Base-by-base conservation (phyloP, 2,113 vertebrate genomes). In the Scalopus aquaticus region DNA sequence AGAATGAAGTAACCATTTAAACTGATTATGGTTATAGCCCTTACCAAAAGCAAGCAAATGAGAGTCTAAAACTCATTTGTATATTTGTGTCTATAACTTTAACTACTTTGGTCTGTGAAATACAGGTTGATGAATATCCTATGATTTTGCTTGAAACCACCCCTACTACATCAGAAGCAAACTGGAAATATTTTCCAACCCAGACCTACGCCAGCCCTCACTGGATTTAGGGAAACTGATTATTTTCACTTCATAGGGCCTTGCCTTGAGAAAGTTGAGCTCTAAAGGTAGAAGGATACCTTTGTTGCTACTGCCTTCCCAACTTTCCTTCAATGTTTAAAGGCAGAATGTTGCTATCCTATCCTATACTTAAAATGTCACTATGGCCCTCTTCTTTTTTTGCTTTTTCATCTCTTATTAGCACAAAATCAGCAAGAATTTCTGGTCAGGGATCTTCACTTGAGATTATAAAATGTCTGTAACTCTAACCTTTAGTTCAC, bases 341-440 rank as follows among this genome's bases (percentile, higher is more conserved):
- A 60, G n/a, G 24, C n/a, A 65, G 28, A 76, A 24, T 51, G 42
- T 77, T 0, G 44, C 44, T 44, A 44, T 44, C 3, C 51, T 82
- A 56, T 60, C 67, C 44, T 49, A 28, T 58, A 64, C 64, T 83
- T 39, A 80, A 73, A 74, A 81, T 74, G 17, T 56, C 90, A 24
- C 13, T 19, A 30, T 0, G 6, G 8, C 49, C 19, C 32, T 39
- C 19, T 9, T 54, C 51, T 20, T 54, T 65, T 44, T 90, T 95
- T 69, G n/a, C 65, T 74, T 44, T 80, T 22, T 86, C 58, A 85
- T 8, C 35, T 74, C 87, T 49, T 16, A 86, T 42, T 73, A 80
- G 42, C n/a, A 69, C 65, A 80, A 80, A 93, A 67, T 78, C 51
- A 90, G 44, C 54, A 84, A 83, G 20, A 79, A 51, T 72, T 93